Conservation (phyloP, 2,113 vertebrate species). For the Tympanuchus pallidicinctus region DNA sequence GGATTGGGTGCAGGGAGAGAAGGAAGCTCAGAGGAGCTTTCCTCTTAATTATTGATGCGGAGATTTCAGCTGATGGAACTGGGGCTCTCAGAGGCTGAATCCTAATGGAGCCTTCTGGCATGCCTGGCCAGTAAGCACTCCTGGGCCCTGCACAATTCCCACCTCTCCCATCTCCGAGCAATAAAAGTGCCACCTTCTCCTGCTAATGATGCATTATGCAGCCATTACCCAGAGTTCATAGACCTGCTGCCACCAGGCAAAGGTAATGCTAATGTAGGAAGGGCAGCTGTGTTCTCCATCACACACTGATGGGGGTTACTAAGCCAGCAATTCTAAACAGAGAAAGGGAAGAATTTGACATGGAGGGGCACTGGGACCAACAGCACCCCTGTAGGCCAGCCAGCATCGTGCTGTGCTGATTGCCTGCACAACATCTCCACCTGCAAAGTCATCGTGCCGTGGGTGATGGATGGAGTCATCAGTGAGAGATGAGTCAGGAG, state of each 20-base stretch:
- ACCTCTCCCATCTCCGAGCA: not conserved
- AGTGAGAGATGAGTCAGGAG: not conserved
- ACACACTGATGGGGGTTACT: not conserved
- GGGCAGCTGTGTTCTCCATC: not conserved
- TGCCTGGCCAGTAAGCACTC: conserved; percentile 34
- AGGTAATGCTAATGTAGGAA: not conserved
- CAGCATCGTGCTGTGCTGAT: not conserved
- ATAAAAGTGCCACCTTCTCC: conserved; percentile 26
- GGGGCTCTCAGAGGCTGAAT: not conserved
- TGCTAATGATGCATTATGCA: not conserved
- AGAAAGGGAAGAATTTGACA: not conserved
- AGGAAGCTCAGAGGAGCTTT: not conserved
- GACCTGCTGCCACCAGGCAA: not conserved
- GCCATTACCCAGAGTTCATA: not conserved
- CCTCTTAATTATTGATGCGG: conserved; percentile 63
- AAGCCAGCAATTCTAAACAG: not conserved
- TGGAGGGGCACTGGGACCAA: not conserved
- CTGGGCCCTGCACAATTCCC: conserved; percentile 53
- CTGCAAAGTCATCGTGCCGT: not conserved
- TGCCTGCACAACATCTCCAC: not conserved
- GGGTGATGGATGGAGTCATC: not conserved
- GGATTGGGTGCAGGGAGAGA: not conserved
- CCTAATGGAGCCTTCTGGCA: conserved; percentile 42
- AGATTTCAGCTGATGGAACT: conserved; percentile 23
- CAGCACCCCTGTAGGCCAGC: not conserved